Base-by-base conservation (phyloP, 1,140 invertebrate genomes). In the Halesus radiatus region DNA sequence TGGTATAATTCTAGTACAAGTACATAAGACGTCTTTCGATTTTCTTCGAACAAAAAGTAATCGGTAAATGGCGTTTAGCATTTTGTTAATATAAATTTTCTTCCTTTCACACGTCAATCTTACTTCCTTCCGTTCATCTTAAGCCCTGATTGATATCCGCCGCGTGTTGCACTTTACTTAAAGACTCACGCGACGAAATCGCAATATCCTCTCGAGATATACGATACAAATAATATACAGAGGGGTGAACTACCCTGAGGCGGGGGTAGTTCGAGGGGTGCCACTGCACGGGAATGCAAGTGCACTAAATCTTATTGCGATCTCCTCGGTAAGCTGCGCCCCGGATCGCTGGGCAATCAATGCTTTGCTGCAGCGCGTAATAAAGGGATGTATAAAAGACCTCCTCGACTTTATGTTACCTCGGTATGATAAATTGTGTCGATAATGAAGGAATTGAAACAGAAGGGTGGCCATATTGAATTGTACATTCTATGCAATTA, bases 221-320 rank as follows among this genome's bases (percentile, higher is more conserved):
- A 75, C 66, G 26, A 26, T 73, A 62, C 72, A 62, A 76, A 45
- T 32, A 73, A 64, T 80, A 75, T 76, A 68, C 45, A 22, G 66
- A 77, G 45, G 75, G 76, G 76, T 29, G 74, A 64, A 60, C 50
- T 23, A 20, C 68, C 45, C 50, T 10, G 32, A 3, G 50, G 64
- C 37, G 37, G 37, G 37, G 74, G 15, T 58, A 26, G 7, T 8
- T n/a, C 20, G 0, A 78, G 60, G 60, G 66, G 23, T 73, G 22
- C 37, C n/a, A 15, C 8, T 52, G 66, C 78, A 52, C 62, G 16
- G 60, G 78, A 76, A 73, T 78, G 54, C 74, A 50, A 78, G 45
- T 77, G 75, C 58, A 82, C 78, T 82, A 82, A 82, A 82, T 82
- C 78, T 82, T 80, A 82, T 80, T 79, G 81, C 81, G 54, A 79